Evolutionary conservation across 2,888 invertebrate species (phyloP).

Genomic region (Tenthredo mesomela): DNA sequence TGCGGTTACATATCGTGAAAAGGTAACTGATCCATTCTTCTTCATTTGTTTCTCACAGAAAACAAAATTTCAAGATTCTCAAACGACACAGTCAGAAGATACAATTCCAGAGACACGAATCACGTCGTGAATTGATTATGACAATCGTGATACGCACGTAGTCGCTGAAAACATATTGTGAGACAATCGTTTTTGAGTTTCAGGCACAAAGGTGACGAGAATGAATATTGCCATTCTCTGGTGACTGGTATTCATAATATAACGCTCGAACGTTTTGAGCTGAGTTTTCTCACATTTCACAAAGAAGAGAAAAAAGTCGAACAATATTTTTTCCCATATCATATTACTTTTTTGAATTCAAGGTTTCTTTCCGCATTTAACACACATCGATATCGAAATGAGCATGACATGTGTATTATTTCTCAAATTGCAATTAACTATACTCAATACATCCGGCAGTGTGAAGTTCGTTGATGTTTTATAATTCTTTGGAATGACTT

Average conservation of each 20-base stretch:
- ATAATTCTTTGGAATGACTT: too few relatives aligned
- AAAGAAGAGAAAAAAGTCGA: neutral
- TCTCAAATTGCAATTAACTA: too few relatives aligned
- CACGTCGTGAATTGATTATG: conserved; percentile 6
- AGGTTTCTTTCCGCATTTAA: neutral
- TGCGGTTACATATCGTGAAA: neutral
- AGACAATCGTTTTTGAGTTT: neutral
- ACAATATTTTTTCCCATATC: neutral
- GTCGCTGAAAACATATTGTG: neutral
- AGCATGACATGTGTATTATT: too few relatives aligned
- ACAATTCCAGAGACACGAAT: neutral
- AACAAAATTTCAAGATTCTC: neutral
- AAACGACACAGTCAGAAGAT: neutral
- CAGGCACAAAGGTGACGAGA: neutral
- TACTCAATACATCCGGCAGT: too few relatives aligned
- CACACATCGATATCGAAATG: too few relatives aligned
- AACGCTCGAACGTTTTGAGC: neutral
- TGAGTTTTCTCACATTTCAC: too few relatives aligned
- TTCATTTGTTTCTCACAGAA: neutral
- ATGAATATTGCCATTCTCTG: neutral
- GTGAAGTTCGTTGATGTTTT: too few relatives aligned
- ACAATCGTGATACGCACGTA: conserved; percentile 4
- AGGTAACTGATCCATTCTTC: conserved; percentile 14
- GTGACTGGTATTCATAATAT: neutral
- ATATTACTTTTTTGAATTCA: neutral